These are phyloP conservation scores for Lordiphosa mommai DNA, from an alignment of 1,140 invertebrate genomes.

Conservation along the genomic window DNA sequence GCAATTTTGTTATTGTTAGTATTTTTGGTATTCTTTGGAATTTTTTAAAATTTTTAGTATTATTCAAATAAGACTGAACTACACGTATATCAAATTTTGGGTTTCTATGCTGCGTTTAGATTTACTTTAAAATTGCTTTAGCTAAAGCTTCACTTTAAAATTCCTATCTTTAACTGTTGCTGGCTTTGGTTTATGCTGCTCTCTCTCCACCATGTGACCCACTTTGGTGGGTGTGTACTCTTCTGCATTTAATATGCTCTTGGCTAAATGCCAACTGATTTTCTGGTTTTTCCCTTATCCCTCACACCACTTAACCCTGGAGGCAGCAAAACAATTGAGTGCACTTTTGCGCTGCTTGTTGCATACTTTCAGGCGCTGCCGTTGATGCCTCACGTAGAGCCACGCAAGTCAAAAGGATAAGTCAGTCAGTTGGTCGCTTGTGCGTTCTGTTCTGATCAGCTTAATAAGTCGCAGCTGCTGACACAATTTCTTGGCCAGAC, in stretches of 20 bases:
- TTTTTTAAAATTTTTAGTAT: no score
- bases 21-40: no score
- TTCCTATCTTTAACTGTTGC: not conserved
- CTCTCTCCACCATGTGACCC: not conserved
- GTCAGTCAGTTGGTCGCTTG: conserved; percentile 38
- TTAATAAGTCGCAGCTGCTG: conserved; percentile 55
- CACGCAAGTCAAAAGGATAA: conserved; percentile 26
- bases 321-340: conserved; percentile 60
- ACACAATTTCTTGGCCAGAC: conserved; percentile 53
- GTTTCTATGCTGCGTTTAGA: no score
- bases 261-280: conserved; percentile 65
- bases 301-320: not conserved
- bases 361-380: conserved; percentile 50
- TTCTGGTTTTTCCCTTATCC: conserved; percentile 3
- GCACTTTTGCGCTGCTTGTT: conserved; percentile 57
- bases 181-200: no score
- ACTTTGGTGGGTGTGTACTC: not conserved
- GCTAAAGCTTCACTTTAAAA: conserved; percentile 2
- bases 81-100: no score
- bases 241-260: conserved; percentile 54
- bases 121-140: not conserved
- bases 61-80: no score
- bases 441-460: conserved; percentile 45
- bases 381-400: conserved; percentile 38
- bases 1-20: no score